phyloP scores from a whole-genome alignment of 35 echinoderm and acorn worm genomes.

The Holothuria glaberrima region DNA sequence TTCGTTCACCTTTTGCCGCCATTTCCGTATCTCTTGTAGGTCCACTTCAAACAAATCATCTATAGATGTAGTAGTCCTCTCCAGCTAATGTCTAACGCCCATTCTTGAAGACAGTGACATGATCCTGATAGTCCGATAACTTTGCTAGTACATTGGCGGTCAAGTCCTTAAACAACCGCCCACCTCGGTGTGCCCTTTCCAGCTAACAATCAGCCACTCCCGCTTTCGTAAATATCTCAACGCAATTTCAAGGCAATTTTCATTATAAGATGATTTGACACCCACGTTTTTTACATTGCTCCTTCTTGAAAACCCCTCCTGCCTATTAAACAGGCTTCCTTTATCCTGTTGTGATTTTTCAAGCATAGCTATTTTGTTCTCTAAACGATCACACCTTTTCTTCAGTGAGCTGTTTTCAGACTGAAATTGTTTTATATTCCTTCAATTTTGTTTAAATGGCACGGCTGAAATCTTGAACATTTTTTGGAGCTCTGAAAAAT shows the following conservation, averaged over 20 bases:
- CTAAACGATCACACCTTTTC: neutral
- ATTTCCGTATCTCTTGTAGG: conserved; percentile 47
- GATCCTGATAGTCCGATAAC: conserved; percentile 46
- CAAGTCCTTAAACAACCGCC: conserved; percentile 25
- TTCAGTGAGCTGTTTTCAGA: neutral
- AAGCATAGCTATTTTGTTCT: neutral
- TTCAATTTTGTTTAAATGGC: no score
- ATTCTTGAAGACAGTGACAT: conserved; percentile 44
- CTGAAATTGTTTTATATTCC: no score
- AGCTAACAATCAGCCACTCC: neutral
- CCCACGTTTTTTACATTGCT: neutral
- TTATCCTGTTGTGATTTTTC: neutral
- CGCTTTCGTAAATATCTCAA: neutral
- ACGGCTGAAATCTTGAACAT: no score
- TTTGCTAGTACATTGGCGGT: conserved; percentile 57
- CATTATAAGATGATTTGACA: neutral
- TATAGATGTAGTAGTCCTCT: conserved; percentile 8
- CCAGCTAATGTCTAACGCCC: conserved; percentile 15
- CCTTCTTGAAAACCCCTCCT: neutral
- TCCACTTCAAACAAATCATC: conserved; percentile 43
- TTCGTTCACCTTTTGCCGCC: neutral
- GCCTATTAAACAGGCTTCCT: neutral
- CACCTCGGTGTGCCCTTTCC: conserved; percentile 56
- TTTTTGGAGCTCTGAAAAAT: neutral
- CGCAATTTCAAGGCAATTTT: conserved; percentile 8